Percentiles rank a stretch among this genome's conserved stretches.
Evolutionary conservation across 2,797 vertebrate genomes (phyloP).

Genomic region (Anniella stebbinsi): DNA sequence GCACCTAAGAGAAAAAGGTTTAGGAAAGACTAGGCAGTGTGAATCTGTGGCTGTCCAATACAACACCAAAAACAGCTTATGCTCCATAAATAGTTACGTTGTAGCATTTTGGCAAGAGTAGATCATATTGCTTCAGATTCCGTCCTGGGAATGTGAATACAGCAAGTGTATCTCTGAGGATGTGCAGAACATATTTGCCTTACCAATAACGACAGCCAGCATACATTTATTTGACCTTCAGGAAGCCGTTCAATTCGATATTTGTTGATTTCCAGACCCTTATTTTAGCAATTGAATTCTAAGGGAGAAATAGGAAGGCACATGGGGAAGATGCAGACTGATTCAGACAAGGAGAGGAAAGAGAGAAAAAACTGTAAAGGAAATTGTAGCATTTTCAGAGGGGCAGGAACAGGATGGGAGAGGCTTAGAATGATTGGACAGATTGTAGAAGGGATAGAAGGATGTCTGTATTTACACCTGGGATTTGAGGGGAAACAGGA

Average conservation of each 20-base stretch:
- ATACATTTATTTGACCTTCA: not conserved
- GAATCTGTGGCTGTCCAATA: not conserved
- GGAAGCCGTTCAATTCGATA: not conserved
- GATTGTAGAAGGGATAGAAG: too few relatives aligned
- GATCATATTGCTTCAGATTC: not conserved
- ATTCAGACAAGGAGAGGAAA: too few relatives aligned
- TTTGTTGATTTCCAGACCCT: too few relatives aligned
- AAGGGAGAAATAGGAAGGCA: too few relatives aligned
- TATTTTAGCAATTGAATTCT: too few relatives aligned
- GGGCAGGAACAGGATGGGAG: too few relatives aligned
- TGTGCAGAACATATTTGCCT: not conserved
- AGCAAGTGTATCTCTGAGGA: not conserved
- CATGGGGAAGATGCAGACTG: too few relatives aligned
- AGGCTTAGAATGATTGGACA: too few relatives aligned
- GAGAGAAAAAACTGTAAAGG: too few relatives aligned
- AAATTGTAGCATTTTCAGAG: too few relatives aligned
- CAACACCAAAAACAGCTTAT: not conserved
- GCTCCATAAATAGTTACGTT: not conserved
- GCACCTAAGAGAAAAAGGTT: not conserved
- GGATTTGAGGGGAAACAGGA: not conserved
- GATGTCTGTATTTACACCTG: too few relatives aligned
- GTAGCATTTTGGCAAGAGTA: not conserved
- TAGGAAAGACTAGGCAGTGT: too few relatives aligned
- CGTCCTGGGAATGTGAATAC: not conserved
- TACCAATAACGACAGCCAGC: not conserved